Evolutionary conservation across 2,888 invertebrate species (phyloP), one percentile per base, ranked within the genome.

Genomic region (Syritta pipiens): DNA sequence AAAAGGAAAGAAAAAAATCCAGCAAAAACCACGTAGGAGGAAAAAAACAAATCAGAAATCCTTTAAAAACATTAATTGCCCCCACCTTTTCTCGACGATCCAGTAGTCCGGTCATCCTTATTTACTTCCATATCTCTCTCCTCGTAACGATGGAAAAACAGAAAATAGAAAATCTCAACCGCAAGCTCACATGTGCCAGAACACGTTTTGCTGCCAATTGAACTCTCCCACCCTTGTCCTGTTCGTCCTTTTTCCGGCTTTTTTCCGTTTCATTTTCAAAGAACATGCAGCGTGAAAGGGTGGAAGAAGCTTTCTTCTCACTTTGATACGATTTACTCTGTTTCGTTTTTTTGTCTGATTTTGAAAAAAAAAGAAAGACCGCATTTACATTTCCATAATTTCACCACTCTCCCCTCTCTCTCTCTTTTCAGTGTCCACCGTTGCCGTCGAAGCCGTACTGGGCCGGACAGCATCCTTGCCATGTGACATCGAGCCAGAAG

Each of bases 401-500:
- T 35, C 4, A 24, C n/a, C 9, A 20, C 55, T 59, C 9, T 42
- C 20, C 26, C 28, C 30, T 28, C n/a, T 51, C 28, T 49, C 12
- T 72, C 35, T 46, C 20, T 71, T 84, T 87, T 19, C 91, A 93
- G 94, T 93, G 84, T 91, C 92, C 83, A 92, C 92, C 55, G 91
- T 92, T 67, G 91, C 92, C 82, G 95, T 96, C 83, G 95, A 94
- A 85, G 96, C 96, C 7, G 96, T 96, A 40, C 90, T 96, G 82
- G 95, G 96, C 4, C 92, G 94, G 57, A 95, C 94, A 83, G 96
- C 96, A 69, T 93, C 94, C 55, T 89, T 97, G 85, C 96, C 96
- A 30, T 97, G 96, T 90, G 95, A 96, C 91, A 95, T 96, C 88
- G 94, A 94, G 84, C 95, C 96, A 62, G 92, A 93, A 87, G 92